These are phyloP conservation scores for Ennomos fuscantarius DNA, from an alignment of 2,888 invertebrate species.

Conservation along the genomic window DNA sequence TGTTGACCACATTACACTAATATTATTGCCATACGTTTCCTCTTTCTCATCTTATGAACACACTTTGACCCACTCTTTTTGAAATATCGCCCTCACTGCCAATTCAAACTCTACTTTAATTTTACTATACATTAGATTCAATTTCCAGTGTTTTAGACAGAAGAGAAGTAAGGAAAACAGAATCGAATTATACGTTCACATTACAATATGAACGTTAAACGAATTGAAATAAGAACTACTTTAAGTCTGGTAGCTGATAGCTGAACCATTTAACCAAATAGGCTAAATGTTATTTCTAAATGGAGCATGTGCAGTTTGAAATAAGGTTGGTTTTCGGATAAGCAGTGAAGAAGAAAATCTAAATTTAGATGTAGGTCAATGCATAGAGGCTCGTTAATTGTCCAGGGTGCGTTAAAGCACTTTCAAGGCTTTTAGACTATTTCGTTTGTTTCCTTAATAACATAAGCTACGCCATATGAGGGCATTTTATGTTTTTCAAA, in stretches of 20 bases:
- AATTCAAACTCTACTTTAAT: constrained; percentile 8
- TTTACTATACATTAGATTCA: not conserved
- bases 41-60: constrained; percentile 12
- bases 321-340: constrained; percentile 22
- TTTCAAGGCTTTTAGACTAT: constrained; percentile 48
- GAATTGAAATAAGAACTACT: constrained; percentile 16
- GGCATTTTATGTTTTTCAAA: constrained; percentile 3
- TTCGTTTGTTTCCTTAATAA: constrained; percentile 22
- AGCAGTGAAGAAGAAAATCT: constrained; percentile 42
- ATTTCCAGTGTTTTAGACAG: not conserved
- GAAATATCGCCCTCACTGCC: not conserved
- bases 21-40: constrained; percentile 24
- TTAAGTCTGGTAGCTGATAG: not conserved
- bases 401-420: constrained; percentile 58
- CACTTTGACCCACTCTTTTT: constrained; percentile 45
- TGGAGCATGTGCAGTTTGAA: not conserved
- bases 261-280: constrained; percentile 6
- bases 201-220: constrained; percentile 1
- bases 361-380: constrained; percentile 62
- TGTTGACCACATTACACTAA: constrained; percentile 8
- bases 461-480: constrained; percentile 5
- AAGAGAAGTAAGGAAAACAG: constrained; percentile 8
- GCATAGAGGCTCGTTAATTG: constrained; percentile 58
- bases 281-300: constrained; percentile 1
- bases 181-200: not conserved